Evolutionary conservation across 2,888 invertebrate species (phyloP), one percentile per base, ranked within the genome.

Genomic region (Sarcophaga rosellei): DNA sequence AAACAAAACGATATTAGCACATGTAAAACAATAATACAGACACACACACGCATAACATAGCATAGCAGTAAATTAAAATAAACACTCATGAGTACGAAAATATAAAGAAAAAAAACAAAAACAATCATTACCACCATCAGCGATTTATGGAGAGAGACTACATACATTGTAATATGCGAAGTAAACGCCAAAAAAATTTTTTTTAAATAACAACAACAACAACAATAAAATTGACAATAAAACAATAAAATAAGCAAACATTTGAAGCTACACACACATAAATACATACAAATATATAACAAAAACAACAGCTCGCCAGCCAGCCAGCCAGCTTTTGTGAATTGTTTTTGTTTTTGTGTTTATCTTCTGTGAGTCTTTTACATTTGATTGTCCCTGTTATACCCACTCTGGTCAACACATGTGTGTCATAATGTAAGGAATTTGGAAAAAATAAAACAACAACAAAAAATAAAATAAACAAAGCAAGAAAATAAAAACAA

Each of bases 231-330:
- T 82, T 86, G 79, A 82, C 82, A 82, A 86, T 82, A 86, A 86
- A 86, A 86, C 85, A 86, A 85, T 85, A 78, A 82, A 85, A 77
- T 82, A 81, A 82, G 79, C 70, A 73, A 66, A 84, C 59, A 77
- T 35, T 35, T 35, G 35, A 35, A 35, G 35, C 35, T 35, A 35
- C 35, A 35, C 35, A 35, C 8, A 35, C 35, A 35, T 8, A 35
- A 6, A 10, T 35, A 10, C 35, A 35, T 35, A 2, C 10, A 35
- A 35, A 35, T 8, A 35, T 35, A 35, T 35, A 10, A 35, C 2
- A 35, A 35, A 35, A 35, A 35, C 35, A 35, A 8, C 35, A 35
- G 35, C 35, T 0, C 1, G 35, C 35, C 35, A 35, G 35, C 35
- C 35, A 8, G 35, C 35, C 35, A 35, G 35, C 35, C 35, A 35